These are phyloP conservation scores for Pachyuromys duprasi DNA, from an alignment of 2,797 vertebrate species.

Conservation along the genomic window DNA sequence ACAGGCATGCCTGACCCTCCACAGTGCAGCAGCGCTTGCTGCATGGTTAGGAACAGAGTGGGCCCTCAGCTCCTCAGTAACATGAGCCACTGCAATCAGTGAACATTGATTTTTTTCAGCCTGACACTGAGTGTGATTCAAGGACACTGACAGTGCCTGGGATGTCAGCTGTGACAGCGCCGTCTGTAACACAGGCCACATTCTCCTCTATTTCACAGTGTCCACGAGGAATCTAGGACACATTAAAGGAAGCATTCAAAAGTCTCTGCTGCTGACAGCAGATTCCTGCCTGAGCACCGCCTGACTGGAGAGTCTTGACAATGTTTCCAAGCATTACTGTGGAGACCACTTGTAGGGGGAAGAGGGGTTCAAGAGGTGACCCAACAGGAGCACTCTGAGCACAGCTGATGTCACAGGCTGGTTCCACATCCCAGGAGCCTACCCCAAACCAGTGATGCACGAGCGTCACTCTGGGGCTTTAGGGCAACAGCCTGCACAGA, in stretches of 20 bases:
- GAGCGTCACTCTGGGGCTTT: fast-evolving
- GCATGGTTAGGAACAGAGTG: not conserved
- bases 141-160: not conserved
- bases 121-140: not conserved
- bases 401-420: fast-evolving
- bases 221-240: not conserved
- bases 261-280: not conserved
- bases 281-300: not conserved
- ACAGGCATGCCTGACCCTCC: too few species aligned
- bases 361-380: not conserved
- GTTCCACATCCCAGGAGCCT: fast-evolving
- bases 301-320: not conserved
- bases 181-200: not conserved
- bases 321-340: not conserved
- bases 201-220: not conserved
- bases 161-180: not conserved
- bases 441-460: fast-evolving
- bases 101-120: constrained; percentile 40
- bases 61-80: not conserved
- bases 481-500: fast-evolving
- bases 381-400: fast-evolving
- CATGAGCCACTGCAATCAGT: constrained; percentile 47
- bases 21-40: fast-evolving
- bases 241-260: not conserved
- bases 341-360: fast-evolving